Conservation (phyloP, 2,888 invertebrate genomes). For the Syrista parreyssii region DNA sequence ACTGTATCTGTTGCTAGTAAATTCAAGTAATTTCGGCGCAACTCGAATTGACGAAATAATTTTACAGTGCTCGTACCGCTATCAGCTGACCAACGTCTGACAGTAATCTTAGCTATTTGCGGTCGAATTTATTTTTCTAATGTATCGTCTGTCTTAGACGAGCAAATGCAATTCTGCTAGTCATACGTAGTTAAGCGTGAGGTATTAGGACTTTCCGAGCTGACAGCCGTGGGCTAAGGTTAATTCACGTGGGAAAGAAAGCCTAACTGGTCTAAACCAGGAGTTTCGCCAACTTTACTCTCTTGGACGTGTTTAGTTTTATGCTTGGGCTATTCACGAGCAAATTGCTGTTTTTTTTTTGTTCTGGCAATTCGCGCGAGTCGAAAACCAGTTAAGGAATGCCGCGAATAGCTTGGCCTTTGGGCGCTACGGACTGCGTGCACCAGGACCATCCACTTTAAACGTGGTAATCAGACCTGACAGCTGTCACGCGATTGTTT, state of each 20-base stretch:
- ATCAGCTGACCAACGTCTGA: not conserved
- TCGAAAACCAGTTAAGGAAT: not conserved
- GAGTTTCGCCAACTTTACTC: too few species aligned
- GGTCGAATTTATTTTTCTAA: not conserved
- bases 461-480: too few species aligned
- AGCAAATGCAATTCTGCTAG: not conserved
- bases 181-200: not conserved
- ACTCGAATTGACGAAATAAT: too few species aligned
- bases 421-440: too few species aligned
- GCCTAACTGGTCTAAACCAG: too few species aligned
- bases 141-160: not conserved
- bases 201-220: not conserved
- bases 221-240: not conserved
- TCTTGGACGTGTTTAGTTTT: not conserved
- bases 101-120: not conserved
- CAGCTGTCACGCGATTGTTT: too few species aligned
- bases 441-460: too few species aligned
- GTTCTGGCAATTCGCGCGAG: not conserved
- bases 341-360: not conserved
- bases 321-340: not conserved
- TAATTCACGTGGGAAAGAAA: not conserved
- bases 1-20: not conserved
- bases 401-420: too few species aligned
- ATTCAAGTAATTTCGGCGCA: not conserved
- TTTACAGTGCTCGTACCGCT: too few species aligned